phyloP scores from a whole-genome alignment of 2,797 vertebrate species.

The Steatocranus sp. region DNA sequence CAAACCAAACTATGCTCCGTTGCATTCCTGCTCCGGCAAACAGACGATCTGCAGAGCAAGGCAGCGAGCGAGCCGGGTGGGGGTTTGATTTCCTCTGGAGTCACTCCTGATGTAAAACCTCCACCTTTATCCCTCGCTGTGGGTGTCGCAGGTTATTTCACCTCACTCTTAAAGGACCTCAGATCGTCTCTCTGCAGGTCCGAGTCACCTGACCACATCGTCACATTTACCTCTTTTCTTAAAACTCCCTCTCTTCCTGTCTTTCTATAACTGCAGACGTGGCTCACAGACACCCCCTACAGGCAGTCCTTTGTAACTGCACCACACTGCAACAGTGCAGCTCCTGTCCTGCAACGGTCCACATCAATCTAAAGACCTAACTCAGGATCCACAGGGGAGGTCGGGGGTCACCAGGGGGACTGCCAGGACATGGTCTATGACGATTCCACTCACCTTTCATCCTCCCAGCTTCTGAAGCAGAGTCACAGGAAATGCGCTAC shows the following conservation, averaged over 20 bases:
- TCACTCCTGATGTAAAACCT: neutral
- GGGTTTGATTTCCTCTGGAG: neutral
- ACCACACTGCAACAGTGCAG: neutral
- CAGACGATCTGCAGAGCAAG: neutral
- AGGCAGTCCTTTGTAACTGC: neutral
- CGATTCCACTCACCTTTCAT: neutral
- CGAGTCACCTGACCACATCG: neutral
- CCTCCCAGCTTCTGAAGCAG: neutral
- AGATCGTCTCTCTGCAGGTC: neutral
- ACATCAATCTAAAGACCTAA: fast-evolving
- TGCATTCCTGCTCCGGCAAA: slow-evolving; percentile 36
- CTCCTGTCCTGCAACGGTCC: neutral
- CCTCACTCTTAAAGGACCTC: neutral
- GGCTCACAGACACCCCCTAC: neutral
- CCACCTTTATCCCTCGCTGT: neutral
- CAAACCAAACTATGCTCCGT: slow-evolving; percentile 47
- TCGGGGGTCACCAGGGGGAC: fast-evolving
- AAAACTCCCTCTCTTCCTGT: neutral
- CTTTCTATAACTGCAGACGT: fast-evolving
- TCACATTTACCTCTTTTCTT: neutral
- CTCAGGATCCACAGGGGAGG: neutral
- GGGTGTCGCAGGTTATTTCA: neutral
- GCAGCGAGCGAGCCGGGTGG: neutral
- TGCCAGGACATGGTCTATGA: fast-evolving
- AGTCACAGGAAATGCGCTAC: neutral